Percentiles rank a stretch among this genome's conserved stretches.
phyloP scores from a whole-genome alignment of 2,113 vertebrate genomes.

The Chelonoidis abingdonii region DNA sequence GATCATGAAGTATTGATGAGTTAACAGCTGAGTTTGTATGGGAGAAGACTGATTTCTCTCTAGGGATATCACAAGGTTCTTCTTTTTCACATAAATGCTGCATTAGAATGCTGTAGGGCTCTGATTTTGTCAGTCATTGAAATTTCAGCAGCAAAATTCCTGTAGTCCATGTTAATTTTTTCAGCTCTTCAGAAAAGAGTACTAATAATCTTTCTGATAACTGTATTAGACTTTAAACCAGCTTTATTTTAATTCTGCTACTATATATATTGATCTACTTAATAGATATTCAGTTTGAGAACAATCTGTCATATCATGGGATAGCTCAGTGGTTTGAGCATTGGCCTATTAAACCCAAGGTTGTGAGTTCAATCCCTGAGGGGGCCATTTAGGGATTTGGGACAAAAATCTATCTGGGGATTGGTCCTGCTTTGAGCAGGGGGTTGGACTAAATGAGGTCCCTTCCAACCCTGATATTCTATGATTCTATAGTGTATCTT shows the following conservation, averaged over 20 bases:
- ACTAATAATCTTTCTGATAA: not conserved
- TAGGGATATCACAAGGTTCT: not conserved
- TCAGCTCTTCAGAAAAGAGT: conserved; percentile 11
- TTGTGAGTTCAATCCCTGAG: too few relatives aligned
- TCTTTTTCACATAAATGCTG: not conserved
- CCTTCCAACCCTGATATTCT: too few relatives aligned
- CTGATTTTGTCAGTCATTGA: not conserved
- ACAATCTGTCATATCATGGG: not conserved
- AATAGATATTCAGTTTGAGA: not conserved
- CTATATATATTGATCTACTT: not conserved
- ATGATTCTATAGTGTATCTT: not conserved
- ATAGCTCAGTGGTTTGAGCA: too few relatives aligned
- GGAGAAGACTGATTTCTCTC: not conserved
- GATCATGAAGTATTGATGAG: not conserved
- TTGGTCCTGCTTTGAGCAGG: too few relatives aligned
- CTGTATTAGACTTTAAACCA: not conserved
- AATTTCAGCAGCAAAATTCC: not conserved
- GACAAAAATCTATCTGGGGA: too few relatives aligned
- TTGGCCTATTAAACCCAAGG: too few relatives aligned
- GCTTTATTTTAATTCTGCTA: not conserved
- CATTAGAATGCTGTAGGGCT: not conserved
- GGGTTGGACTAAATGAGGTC: too few relatives aligned
- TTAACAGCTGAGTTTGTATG: not conserved
- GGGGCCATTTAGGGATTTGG: too few relatives aligned
- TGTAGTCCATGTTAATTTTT: not conserved